A percentile compares a stretch with the other conserved stretches of the same genome.
Evolutionary conservation across 2,888 invertebrate species (phyloP).

Genomic region (Formica aserva): DNA sequence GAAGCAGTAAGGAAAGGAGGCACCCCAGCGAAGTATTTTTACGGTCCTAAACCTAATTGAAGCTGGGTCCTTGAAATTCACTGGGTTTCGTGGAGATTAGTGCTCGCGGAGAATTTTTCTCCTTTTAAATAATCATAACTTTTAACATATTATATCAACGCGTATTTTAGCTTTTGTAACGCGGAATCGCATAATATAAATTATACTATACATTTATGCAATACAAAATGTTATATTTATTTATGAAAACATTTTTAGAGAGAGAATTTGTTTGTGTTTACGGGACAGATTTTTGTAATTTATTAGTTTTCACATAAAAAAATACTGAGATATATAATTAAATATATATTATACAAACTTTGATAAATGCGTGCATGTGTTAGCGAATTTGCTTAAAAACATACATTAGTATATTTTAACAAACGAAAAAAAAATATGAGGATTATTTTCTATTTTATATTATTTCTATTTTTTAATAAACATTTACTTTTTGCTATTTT

Average conservation of each 20-base stretch:
- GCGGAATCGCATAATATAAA: background rate
- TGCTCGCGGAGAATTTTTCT: slow-evolving; percentile 55
- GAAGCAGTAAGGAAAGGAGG: slow-evolving; percentile 49
- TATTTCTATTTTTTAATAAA: background rate
- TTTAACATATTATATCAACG: slow-evolving; percentile 38
- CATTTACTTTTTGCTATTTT: background rate
- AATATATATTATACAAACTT: background rate
- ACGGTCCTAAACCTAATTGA: slow-evolving; percentile 80
- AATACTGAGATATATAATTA: background rate
- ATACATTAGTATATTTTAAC: background rate
- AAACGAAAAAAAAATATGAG: background rate
- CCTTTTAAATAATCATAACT: slow-evolving; percentile 57
- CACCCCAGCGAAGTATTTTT: slow-evolving; percentile 70
- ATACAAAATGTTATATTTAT: background rate
- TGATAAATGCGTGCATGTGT: background rate
- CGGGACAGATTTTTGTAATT: background rate
- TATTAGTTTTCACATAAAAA: background rate
- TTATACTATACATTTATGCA: background rate
- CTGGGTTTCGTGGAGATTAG: slow-evolving; percentile 64
- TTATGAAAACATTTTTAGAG: background rate
- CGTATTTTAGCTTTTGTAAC: slow-evolving; percentile 14
- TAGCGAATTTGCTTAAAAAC: background rate
- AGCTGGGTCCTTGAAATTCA: slow-evolving; percentile 70
- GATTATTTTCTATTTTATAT: background rate
- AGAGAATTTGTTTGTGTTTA: background rate